Conservation (phyloP, 2,797 vertebrate genomes). For the Apogon talboti region DNA sequence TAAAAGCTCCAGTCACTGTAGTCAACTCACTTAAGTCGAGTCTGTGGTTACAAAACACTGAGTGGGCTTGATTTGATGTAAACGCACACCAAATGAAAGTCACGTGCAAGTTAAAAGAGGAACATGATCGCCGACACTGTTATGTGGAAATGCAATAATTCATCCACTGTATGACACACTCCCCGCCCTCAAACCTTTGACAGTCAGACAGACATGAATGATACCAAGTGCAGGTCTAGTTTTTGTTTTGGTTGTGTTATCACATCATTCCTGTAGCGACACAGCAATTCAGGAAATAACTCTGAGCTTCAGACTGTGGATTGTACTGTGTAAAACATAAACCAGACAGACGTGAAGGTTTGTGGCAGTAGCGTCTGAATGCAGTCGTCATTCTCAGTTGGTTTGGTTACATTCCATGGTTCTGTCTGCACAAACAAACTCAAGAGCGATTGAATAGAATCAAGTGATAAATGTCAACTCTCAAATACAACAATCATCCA, state of each 20-base stretch:
- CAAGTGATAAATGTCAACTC: constrained; percentile 18
- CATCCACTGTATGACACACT: background rate
- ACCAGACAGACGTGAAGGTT: no score
- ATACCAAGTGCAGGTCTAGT: constrained; percentile 12
- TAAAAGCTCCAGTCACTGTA: constrained; percentile 13
- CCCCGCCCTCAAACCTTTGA: constrained; percentile 20
- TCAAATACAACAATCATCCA: background rate
- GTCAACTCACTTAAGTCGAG: constrained; percentile 9
- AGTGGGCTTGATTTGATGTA: constrained; percentile 32
- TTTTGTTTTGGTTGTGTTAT: constrained; percentile 5
- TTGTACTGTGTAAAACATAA: constrained; percentile 16
- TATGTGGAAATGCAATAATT: constrained; percentile 1
- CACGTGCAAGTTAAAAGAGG: background rate
- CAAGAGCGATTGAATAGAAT: no score
- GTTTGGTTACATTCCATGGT: constrained; percentile 6
- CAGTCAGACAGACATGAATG: background rate
- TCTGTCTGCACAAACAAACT: background rate
- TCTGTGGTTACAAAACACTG: background rate
- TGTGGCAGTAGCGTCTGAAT: background rate
- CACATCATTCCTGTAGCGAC: constrained; percentile 3
- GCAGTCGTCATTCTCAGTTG: constrained; percentile 21
- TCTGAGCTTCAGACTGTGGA: constrained; percentile 27
- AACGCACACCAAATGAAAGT: constrained; percentile 7
- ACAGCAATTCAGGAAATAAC: background rate
- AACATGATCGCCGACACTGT: background rate